A percentile compares a stretch with the other conserved stretches of the same genome.
phyloP scores from a whole-genome alignment of 1,140 invertebrate genomes.

The Apis florea region DNA sequence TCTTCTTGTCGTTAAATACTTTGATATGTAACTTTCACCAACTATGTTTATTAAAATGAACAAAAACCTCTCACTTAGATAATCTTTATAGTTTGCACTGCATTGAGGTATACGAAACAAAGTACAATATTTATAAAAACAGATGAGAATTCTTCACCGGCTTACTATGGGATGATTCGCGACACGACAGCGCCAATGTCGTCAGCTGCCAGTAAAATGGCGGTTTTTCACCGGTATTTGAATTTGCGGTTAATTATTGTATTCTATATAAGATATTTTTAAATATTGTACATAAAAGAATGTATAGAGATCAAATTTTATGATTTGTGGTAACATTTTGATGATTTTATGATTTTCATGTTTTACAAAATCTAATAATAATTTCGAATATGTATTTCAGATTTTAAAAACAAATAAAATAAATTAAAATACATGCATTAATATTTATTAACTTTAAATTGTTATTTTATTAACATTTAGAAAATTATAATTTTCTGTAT shows the following conservation, averaged over 20 bases:
- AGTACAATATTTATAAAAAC: slow-evolving; percentile 68
- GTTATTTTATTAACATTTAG: neutral
- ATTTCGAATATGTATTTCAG: neutral
- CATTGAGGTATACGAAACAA: slow-evolving; percentile 29
- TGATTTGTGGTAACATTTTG: neutral
- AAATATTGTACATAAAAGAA: neutral
- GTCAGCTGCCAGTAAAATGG: slow-evolving; percentile 28
- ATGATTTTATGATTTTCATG: neutral
- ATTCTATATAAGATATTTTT: slow-evolving; percentile 15
- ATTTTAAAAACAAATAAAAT: neutral
- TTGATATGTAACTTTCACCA: slow-evolving; percentile 3
- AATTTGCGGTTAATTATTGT: slow-evolving; percentile 36
- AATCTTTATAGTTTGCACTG: slow-evolving; percentile 21
- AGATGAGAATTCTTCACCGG: slow-evolving; percentile 61
- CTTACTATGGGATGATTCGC: slow-evolving; percentile 47
- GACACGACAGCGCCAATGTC: slow-evolving; percentile 49
- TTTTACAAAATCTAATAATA: neutral
- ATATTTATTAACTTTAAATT: neutral
- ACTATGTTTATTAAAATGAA: neutral
- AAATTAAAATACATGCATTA: neutral
- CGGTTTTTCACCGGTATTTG: slow-evolving; percentile 35
- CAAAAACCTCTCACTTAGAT: slow-evolving; percentile 10
- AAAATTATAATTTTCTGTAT: neutral
- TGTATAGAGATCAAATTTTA: neutral
- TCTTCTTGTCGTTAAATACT: slow-evolving; percentile 29